These are phyloP conservation scores for Illadopsis cleaveri DNA, from an alignment of 2,113 vertebrate genomes.

Conservation along the genomic window DNA sequence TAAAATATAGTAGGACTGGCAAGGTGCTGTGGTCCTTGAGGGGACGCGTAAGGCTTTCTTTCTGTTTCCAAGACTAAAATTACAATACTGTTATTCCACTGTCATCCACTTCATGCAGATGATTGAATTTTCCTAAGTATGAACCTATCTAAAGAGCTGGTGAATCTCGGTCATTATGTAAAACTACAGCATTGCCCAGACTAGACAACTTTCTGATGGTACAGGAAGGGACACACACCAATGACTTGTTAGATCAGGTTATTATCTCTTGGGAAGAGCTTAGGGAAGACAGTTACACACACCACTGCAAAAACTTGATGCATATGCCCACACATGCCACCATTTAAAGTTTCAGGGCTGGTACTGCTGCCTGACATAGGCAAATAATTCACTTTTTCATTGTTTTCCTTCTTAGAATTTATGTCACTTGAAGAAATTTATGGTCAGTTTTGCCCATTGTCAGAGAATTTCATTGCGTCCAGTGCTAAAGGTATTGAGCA, in stretches of 20 bases:
- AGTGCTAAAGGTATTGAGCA: neutral
- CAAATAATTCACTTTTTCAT: neutral
- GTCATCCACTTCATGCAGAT: neutral
- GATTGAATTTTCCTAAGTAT: neutral
- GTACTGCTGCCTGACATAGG: neutral
- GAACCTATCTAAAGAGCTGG: neutral
- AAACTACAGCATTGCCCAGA: neutral
- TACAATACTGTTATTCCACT: neutral
- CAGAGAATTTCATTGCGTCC: neutral
- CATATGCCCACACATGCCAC: neutral
- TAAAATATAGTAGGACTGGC: neutral
- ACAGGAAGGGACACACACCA: neutral
- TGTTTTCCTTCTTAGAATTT: neutral
- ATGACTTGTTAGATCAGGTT: neutral
- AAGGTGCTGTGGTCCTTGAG: slow-evolving; percentile 67
- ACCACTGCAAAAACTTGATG: neutral
- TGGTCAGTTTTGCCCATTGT: neutral
- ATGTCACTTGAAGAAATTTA: neutral
- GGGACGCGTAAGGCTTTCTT: neutral
- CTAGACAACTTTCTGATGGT: neutral
- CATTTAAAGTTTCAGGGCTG: neutral
- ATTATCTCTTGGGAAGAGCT: neutral
- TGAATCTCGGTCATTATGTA: neutral
- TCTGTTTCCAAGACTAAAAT: slow-evolving; percentile 59
- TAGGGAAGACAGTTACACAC: neutral